Evolutionary conservation across 2,797 vertebrate genomes (phyloP), one percentile per base, ranked within the genome.

Genomic region (Muraenolepis orangiensis): DNA sequence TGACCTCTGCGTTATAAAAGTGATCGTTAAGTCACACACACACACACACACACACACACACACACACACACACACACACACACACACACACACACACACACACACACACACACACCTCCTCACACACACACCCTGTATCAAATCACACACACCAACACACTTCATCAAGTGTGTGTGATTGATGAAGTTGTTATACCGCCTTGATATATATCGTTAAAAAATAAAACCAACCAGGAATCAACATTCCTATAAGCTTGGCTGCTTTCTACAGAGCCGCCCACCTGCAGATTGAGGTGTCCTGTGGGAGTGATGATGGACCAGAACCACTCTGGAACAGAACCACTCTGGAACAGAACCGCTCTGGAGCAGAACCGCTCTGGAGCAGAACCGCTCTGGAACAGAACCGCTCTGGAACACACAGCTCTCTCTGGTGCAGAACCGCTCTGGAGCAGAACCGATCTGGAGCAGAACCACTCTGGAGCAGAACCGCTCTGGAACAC

Each of bases 251-350:
- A 26, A 29, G 71, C 18, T 16, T 12, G n/a, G 29, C 23, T 18
- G 7, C 69, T 69, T 66, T 30, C 75, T 67, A 40, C 2, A 31
- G 38, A 57, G 4, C 57, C 38, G 42, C 71, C 18, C 57, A 36
- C 72, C 8, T 11, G 10, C n/a, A 67, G 26, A 38, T 40, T 30
- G 2, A 18, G 23, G 4, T 26, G 70, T 23, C 66, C 76, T 16
- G 73, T 75, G 80, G 38, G 8, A 16, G 66, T 30, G 23, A 6
- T 66, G 38, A 66, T 30, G 2, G 51, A 69, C 13, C 42, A 69
- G 30, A 67, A 31, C 30, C 28, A 31, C 12, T 14, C 28, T 5
- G 2, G 29, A 29, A 66, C 26, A 66, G 30, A 67, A 31, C 30
- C 28, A 31, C 12, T 14, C 28, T 5, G 2, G 29, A 29, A 66